Conservation (phyloP, 64 coral and sea anemone species). For the Hydrozoanthus tunicans region DNA sequence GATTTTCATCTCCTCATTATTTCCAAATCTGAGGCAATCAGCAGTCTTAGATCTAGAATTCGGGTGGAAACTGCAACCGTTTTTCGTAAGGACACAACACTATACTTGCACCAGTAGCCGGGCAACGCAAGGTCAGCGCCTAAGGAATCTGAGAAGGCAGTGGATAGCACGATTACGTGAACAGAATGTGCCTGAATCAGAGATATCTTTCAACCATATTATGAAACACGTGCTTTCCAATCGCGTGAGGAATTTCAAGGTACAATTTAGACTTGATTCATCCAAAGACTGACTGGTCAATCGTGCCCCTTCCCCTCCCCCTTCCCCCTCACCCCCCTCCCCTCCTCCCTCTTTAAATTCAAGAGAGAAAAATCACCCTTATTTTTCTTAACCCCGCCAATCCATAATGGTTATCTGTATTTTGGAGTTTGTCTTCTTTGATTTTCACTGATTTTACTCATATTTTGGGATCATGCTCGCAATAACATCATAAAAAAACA, state of each 20-base stretch:
- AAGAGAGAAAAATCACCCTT: no score
- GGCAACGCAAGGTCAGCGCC: not conserved
- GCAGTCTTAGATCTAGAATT: not conserved
- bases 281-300: not conserved
- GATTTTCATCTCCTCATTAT: not conserved
- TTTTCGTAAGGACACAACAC: not conserved
- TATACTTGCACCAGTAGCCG: not conserved
- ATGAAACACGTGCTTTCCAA: slow-evolving; percentile 45
- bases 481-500: no score
- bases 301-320: not conserved
- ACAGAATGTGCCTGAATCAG: slow-evolving; percentile 59
- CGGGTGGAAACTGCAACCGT: not conserved
- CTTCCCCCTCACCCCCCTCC: no score
- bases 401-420: not conserved
- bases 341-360: no score
- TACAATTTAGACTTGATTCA: not conserved
- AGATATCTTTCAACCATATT: slow-evolving; percentile 70
- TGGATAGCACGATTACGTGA: slow-evolving; percentile 57
- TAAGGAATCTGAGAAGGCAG: slow-evolving; percentile 6
- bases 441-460: no score
- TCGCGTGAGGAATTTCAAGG: not conserved
- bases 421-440: no score
- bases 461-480: no score
- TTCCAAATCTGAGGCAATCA: not conserved
- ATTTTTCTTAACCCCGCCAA: no score